Percentiles rank a stretch among this genome's conserved stretches.
These are phyloP conservation scores for Acrossocheilus wenchowensis DNA, from an alignment of 2,797 vertebrate species.

Conservation along the genomic window DNA sequence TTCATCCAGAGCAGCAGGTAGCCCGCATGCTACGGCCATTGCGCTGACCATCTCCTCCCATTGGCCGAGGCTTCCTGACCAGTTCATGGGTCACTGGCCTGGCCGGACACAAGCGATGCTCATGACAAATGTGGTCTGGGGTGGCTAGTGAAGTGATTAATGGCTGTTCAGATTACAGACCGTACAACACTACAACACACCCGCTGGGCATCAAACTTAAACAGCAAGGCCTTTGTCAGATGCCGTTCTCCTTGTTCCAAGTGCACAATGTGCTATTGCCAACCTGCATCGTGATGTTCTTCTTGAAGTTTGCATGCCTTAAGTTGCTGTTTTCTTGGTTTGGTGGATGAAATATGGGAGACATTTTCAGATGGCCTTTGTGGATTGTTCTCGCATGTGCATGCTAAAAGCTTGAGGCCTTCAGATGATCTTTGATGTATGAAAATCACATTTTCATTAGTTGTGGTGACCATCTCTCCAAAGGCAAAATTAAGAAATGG, in stretches of 20 bases:
- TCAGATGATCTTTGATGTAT: slow-evolving; percentile 62
- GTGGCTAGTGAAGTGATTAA: slow-evolving; percentile 79
- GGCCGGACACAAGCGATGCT: slow-evolving; percentile 81
- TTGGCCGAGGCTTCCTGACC: slow-evolving; percentile 78
- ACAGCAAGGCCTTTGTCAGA: slow-evolving; percentile 58
- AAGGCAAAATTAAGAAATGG: slow-evolving; percentile 69
- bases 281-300: slow-evolving; percentile 42
- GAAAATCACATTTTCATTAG: slow-evolving; percentile 60
- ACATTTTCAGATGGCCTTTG: slow-evolving; percentile 48
- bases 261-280: slow-evolving; percentile 40
- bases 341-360: slow-evolving; percentile 63
- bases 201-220: slow-evolving; percentile 54
- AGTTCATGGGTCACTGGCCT: slow-evolving; percentile 88
- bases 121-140: slow-evolving; percentile 77
- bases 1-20: slow-evolving; percentile 96
- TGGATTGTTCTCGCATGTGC: slow-evolving; percentile 47
- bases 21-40: slow-evolving; percentile 81
- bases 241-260: slow-evolving; percentile 13
- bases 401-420: slow-evolving; percentile 66
- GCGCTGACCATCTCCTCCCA: slow-evolving; percentile 75
- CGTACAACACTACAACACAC: slow-evolving; percentile 49
- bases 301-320: slow-evolving; percentile 23
- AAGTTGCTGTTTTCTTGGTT: slow-evolving; percentile 23
- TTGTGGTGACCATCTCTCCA: slow-evolving; percentile 64
- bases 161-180: slow-evolving; percentile 70